Evolutionary conservation across 2,888 invertebrate genomes (phyloP).

Genomic region (Aelia acuminata): DNA sequence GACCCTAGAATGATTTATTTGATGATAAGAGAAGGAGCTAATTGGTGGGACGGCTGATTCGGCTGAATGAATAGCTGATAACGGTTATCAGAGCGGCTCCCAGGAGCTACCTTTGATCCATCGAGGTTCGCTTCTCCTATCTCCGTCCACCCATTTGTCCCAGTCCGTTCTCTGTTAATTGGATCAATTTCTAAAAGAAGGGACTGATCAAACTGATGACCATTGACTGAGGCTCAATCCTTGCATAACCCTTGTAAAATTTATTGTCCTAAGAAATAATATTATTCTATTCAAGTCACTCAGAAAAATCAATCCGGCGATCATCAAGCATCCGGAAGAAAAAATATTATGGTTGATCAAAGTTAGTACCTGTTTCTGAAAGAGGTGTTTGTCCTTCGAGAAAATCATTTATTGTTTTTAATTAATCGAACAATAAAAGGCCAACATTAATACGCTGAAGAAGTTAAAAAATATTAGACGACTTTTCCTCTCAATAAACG

Average conservation of each 20-base stretch:
- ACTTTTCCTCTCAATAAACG: too few species aligned
- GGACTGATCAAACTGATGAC: not conserved
- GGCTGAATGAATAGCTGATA: conserved; percentile 26
- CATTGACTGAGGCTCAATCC: too few species aligned
- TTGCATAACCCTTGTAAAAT: not conserved
- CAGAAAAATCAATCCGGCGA: too few species aligned
- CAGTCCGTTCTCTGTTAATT: not conserved
- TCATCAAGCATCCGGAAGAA: too few species aligned
- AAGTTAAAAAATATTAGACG: too few species aligned
- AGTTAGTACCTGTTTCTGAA: too few species aligned
- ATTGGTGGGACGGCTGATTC: conserved; percentile 25
- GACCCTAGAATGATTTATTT: conserved; percentile 19
- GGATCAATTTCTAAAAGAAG: not conserved
- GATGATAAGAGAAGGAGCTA: not conserved
- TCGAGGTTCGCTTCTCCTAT: not conserved
- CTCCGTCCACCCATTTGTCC: not conserved
- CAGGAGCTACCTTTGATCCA: not conserved
- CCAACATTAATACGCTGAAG: too few species aligned
- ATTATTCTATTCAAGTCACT: too few species aligned
- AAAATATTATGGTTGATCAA: too few species aligned
- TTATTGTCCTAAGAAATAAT: not conserved
- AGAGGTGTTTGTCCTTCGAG: too few species aligned
- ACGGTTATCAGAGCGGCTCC: not conserved
- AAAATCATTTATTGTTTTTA: too few species aligned
- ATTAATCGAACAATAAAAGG: too few species aligned